Base-by-base conservation (phyloP, 1,140 invertebrate genomes). In the Drosophila nigrodunni region DNA sequence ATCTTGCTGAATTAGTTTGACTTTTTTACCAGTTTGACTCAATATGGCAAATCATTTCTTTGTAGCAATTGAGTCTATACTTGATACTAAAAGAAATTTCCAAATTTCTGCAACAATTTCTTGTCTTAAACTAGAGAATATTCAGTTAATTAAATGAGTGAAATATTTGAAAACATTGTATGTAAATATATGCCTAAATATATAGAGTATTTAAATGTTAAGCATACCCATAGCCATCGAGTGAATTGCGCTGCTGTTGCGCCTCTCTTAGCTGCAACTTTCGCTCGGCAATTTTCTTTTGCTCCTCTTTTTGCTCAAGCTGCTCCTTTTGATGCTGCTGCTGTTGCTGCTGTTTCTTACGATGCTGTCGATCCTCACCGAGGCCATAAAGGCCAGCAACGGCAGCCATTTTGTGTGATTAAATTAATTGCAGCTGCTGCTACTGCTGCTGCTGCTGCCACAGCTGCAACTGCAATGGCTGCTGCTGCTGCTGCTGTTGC, bases 311-410 rank as follows among this genome's bases (percentile, higher is more conserved):
- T 41, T 92, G 90, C 72, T 92, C 89, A 59, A 90, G 91, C 64
- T 91, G 91, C 50, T 92, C 91, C 62, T 81, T 79, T 30, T 92
- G 91, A 46, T 92, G 91, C 54, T 91, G 90, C 54, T 92, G 90
- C 74, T 92, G 90, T 18, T 92, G 88, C 34, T 92, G 91, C 58
- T 92, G 90, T 50, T 92, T 92, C 57, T 91, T 91, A 39, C 91
- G 88, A 74, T 92, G 91, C 70, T 92, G 91, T 37, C 92, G 90
- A 82, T 92, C 92, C 70, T 92, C 91, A 62, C 92, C 92, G 18
- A 92, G 87, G 54, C 91, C 91, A 66, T 92, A 92, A 7, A 92
- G 83, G 65, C 92, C 92, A 50, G 92, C 92, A 68, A 92, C 92
- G 65, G 92, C 92, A 30, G 92, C 92, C 92, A 92, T 92, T 66